Percentiles rank a stretch among this genome's conserved stretches.
These are phyloP conservation scores for Euphydryas editha DNA, from an alignment of 2,888 invertebrate species.

Conservation along the genomic window DNA sequence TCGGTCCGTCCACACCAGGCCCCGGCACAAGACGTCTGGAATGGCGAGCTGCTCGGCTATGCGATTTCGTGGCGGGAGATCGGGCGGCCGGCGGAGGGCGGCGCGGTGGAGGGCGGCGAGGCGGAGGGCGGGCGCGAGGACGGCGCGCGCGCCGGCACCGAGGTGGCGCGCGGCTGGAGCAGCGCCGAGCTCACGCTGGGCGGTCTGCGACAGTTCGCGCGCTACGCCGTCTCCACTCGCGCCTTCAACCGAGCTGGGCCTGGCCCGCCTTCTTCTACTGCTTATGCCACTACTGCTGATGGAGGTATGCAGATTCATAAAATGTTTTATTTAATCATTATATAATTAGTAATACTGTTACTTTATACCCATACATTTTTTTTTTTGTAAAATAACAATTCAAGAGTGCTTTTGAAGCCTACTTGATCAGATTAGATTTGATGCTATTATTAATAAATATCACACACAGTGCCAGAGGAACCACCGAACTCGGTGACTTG, in stretches of 20 bases:
- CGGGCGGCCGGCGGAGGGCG: constrained; percentile 45
- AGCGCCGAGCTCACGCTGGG: constrained; percentile 85
- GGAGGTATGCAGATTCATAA: constrained; percentile 82
- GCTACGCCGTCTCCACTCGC: constrained; percentile 90
- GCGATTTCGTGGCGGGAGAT: constrained; percentile 84
- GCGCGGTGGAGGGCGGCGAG: constrained; percentile 42
- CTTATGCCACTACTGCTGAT: constrained; percentile 90
- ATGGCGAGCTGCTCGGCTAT: constrained; percentile 89
- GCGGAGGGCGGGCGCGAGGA: constrained; percentile 51
- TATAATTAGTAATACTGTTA: too few species aligned
- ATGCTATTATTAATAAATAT: not conserved
- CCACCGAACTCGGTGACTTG: constrained; percentile 88
- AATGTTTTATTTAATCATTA: not conserved
- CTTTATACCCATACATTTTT: too few species aligned
- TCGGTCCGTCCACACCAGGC: constrained; percentile 67
- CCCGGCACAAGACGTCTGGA: constrained; percentile 86
- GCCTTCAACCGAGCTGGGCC: constrained; percentile 92
- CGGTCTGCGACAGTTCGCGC: constrained; percentile 88
- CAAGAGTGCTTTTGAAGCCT: not conserved
- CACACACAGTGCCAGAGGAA: constrained; percentile 85
- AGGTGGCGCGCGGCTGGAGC: constrained; percentile 85
- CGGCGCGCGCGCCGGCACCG: constrained; percentile 50
- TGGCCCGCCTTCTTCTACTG: constrained; percentile 88
- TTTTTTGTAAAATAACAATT: not conserved
- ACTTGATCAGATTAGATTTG: not conserved